Base-by-base conservation (phyloP, 2,797 vertebrate genomes). In the Pteronotus mesoamericanus region DNA sequence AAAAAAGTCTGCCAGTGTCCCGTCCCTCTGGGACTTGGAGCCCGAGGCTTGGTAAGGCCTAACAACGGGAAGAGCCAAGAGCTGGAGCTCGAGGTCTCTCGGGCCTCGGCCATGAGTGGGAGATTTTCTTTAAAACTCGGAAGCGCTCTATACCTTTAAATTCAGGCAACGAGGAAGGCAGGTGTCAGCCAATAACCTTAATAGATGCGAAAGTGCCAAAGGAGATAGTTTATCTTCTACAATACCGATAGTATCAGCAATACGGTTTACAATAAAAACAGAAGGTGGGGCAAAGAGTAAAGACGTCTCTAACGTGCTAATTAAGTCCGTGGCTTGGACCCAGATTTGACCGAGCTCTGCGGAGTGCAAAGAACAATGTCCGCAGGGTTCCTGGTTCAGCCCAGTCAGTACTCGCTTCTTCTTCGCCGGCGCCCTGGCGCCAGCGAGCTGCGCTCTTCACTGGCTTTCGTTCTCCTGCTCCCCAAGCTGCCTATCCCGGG, bases 151-250 rank as follows among this genome's bases (percentile, higher is more conserved):
- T 44, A 32, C 71, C 87, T 94, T 96, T 94, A 78, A 92, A 92
- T 83, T 34, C 74, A 75, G 80, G 89, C 59, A 21, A 48, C 5
- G 9, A 86, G 86, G 87, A 61, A 44, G 42, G 87, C 77, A 26
- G 84, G 90, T 84, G 53, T 77, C 24, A 88, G 86, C 68, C 91
- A 37, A 66, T 53, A 96, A 69, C 79, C 86, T 89, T 77, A 80
- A 78, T 46, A 86, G 85, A 83, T 39, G 88, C 11, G 18, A 64
- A 96, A 86, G 95, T 96, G 97, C 94, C 93, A 66, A 89, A 79
- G 77, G 39, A 88, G 91, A 88, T 32, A 69, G n/a, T 64, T 96
- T 89, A 94, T 92, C 92, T 96, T 77, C 74, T 91, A 92, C 92
- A 96, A 94, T 19, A 91, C 88, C 66, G 90, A 74, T 55, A 61